Conservation (phyloP, 2,797 vertebrate species). For the Choloepus didactylus region DNA sequence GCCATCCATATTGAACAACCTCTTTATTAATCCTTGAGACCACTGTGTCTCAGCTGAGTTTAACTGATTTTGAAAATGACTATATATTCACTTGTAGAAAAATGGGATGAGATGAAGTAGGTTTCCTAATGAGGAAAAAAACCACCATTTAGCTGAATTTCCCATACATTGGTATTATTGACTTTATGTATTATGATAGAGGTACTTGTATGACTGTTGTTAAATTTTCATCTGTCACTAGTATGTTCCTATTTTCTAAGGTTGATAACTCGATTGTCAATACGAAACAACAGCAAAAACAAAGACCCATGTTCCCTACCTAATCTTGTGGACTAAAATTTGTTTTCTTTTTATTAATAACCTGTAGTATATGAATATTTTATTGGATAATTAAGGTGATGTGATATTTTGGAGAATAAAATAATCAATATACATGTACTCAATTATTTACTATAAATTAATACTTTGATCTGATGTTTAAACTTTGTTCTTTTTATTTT, state of each 20-base stretch:
- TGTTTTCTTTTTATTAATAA: background rate
- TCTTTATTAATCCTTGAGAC: background rate
- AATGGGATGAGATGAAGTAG: background rate
- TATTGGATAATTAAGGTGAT: slow-evolving; percentile 39
- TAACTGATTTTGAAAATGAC: background rate
- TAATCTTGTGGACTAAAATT: background rate
- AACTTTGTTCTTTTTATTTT: slow-evolving; percentile 23
- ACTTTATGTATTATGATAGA: slow-evolving; percentile 51
- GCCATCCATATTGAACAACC: background rate
- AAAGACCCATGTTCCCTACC: background rate
- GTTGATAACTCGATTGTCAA: background rate
- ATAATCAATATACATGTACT: background rate
- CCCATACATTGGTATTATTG: background rate
- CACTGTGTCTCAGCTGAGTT: background rate
- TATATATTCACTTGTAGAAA: background rate
- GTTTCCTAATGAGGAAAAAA: background rate
- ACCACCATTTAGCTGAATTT: slow-evolving; percentile 63
- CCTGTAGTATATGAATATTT: slow-evolving; percentile 14
- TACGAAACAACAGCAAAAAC: background rate
- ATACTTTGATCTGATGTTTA: slow-evolving; percentile 2
- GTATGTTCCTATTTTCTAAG: background rate
- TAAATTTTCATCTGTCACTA: background rate
- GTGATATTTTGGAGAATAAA: background rate
- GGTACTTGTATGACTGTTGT: background rate
- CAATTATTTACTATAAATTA: slow-evolving; percentile 2